Base-by-base conservation (phyloP, 1,140 invertebrate genomes). In the Rhagoletis pomonella region DNA sequence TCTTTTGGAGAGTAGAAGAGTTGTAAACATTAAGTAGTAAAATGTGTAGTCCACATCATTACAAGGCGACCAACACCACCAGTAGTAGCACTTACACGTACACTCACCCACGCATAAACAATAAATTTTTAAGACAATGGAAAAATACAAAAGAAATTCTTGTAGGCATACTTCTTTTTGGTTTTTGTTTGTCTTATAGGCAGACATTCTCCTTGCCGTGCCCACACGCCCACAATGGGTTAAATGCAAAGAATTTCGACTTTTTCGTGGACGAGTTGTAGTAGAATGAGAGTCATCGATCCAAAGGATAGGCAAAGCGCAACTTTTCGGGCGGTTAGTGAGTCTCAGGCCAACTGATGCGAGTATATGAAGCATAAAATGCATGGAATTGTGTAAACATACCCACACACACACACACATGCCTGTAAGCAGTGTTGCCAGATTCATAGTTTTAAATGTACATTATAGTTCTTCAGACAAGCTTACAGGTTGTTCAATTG, bases 131-230 rank as follows among this genome's bases (percentile, higher is more conserved):
- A 81, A 55, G 47, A 81, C 73, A 81, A 81, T 81, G 73, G 73
- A 81, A 81, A 81, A 81, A 81, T 81, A 55, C 73, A 81, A 81
- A 81, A 81, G 47, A 81, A 81, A 81, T 81, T 81, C 47, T 81
- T 55, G 5, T 58, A 58, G 73, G 73, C 73, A 81, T 81, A 29
- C 73, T 81, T 58, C 19, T 55, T 81, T 65, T 55, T 29, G 42
- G 29, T 29, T 81, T 81, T 81, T 81, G 73, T 81, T 81, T 81
- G 50, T 81, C 73, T 81, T 81, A 81, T 10, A 81, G 47, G n/a
- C 73, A 81, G 17, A 6, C 67, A 73, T 1, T 4, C 10, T 55
- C 50, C 50, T 55, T 14, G 1, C 67, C 14, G 17, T 17, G 0
- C 42, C 14, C 67, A 73, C 67, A 14, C 4, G 10, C 29, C 19